Evolutionary conservation across 2,797 vertebrate species (phyloP), one percentile per base, ranked within the genome.

Genomic region (Macroramphosus scolopax): DNA sequence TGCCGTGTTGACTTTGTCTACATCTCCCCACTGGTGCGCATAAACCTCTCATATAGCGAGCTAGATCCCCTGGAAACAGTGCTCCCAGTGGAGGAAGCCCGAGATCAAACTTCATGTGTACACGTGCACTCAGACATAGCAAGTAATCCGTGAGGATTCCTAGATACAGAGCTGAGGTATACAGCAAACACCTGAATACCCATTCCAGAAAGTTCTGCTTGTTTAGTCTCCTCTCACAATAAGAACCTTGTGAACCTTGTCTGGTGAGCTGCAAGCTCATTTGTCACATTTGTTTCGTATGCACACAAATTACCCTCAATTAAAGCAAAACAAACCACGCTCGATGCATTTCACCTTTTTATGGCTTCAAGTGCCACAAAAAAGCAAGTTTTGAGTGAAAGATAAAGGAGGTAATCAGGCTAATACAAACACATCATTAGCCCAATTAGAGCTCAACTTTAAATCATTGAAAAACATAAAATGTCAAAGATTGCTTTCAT

Each of bases 41-140:
- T 60, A 71, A 61, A 80, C 44, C 57, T 72, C 56, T 64, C 77
- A 72, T 56, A 46, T 57, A 61, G 49, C 58, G 51, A 37, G 47
- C 62, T 40, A 75, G 57, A 81, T 77, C 71, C 78, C 73, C 51
- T 51, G 63, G 69, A 83, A 82, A 81, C 65, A 76, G 41, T 28
- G 36, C 34, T 77, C 72, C 72, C 78, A 51, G 2, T 42, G 72
- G 6, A 26, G 72, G 72, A 77, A 60, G 63, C 73, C 45, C 45
- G 51, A 68, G 55, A 56, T 66, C 53, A 78, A 79, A 76, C 60
- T 59, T 54, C n/a, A 46, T 60, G 47, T 40, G 39, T 35, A 42
- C 44, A 33, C 35, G 38, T 29, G 17, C 41, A 29, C 43, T 17
- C 10, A 36, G n/a, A 42, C 28, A 40, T 15, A 30, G 5, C 16